These are phyloP conservation scores for Sula dactylatra DNA, from an alignment of 2,113 vertebrate genomes.

Conservation along the genomic window DNA sequence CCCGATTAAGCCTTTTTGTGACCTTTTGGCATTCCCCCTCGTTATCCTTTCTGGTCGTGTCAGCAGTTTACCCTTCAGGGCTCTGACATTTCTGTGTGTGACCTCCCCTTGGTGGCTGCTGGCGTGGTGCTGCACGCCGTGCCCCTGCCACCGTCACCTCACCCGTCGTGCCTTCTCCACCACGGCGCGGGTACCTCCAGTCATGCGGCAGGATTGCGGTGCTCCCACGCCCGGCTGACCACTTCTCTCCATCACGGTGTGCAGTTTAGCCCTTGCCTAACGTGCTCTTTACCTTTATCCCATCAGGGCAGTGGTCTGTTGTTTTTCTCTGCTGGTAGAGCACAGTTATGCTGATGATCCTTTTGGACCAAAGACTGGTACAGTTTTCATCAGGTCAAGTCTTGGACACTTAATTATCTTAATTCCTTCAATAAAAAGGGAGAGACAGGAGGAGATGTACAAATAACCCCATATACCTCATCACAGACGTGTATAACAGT, in stretches of 20 bases:
- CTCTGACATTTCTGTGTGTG: fast-evolving
- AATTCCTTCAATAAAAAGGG: neutral
- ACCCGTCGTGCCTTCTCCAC: fast-evolving
- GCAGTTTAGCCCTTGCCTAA: no score
- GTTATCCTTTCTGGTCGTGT: neutral
- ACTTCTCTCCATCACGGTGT: neutral
- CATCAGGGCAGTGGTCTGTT: neutral
- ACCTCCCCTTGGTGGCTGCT: neutral
- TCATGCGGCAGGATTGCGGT: neutral
- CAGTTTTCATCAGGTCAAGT: neutral
- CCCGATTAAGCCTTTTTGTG: neutral
- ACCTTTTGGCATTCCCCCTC: neutral
- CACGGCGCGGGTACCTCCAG: fast-evolving
- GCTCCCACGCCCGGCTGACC: fast-evolving
- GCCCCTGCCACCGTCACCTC: neutral
- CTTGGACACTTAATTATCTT: neutral
- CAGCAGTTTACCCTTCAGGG: neutral
- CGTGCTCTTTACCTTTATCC: neutral
- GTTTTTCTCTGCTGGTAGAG: neutral
- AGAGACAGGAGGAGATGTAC: neutral
- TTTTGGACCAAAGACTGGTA: neutral
- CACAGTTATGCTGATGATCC: neutral
- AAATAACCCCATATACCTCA: fast-evolving
- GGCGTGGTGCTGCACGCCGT: fast-evolving
- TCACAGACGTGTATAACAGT: neutral